Base-by-base conservation (phyloP, 2,797 vertebrate species). In the Clarias platycephalus region DNA sequence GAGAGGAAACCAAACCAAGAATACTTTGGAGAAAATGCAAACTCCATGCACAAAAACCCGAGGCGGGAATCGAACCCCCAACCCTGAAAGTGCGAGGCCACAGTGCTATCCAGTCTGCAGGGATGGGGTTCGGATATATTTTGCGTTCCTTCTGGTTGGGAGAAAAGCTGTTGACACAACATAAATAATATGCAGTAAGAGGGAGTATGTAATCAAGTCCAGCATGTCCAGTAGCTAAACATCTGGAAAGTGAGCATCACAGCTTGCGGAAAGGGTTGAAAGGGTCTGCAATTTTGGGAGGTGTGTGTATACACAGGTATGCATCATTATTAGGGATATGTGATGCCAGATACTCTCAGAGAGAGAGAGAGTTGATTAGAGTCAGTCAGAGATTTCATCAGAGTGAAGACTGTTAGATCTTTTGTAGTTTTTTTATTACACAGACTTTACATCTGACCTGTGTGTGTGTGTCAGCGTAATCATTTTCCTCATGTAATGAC, bases 341-440 rank as follows among this genome's bases (percentile, higher is more conserved):
- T 20, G 72, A 75, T 28, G 24, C 70, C 44, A 40, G 71, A 74
- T n/a, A n/a, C n/a, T n/a, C n/a, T n/a, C n/a, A n/a, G n/a, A n/a
- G n/a, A n/a, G n/a, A n/a, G n/a, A n/a, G n/a, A n/a, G n/a, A n/a
- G n/a, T n/a, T n/a, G n/a, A 49, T 5, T 15, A 37, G 37, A 37
- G 37, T 37, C 3, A 37, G 37, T 37, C 37, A 37, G 37, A 37
- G 37, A 37, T 74, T 74, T 26, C 70, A 7, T 74, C 44, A 74
- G 3, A 13, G 22, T 22, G 18, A 70, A 20, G 20, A 34, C 16
- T 9, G 4, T 37, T n/a, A 37, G 37, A 37, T 37, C 4, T 37
- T 37, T 64, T n/a, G n/a, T n/a, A n/a, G 15, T 28, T 64, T 37
- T 71, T 24, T 44, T 49, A n/a, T n/a, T 44, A 5, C 24, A n/a